Conservation (phyloP, 1,140 invertebrate species). For the Centruroides vittatus region DNA sequence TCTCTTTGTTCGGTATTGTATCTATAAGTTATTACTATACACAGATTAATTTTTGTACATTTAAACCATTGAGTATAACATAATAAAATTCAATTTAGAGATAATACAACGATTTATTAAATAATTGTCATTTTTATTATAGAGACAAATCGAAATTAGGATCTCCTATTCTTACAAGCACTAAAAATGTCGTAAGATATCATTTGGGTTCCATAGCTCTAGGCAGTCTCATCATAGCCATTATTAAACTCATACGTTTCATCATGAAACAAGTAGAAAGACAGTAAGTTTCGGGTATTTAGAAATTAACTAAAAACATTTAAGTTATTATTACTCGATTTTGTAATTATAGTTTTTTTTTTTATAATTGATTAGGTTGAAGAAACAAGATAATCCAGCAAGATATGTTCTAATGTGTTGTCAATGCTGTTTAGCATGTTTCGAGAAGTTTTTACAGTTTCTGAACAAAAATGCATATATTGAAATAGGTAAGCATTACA, state of each 20-base stretch:
- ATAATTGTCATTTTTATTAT: no score
- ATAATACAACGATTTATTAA: no score
- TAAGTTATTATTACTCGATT: not conserved
- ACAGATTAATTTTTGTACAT: no score
- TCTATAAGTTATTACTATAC: no score
- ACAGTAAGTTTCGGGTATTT: not conserved
- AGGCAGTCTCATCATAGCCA: slow-evolving; percentile 54
- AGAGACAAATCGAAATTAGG: slow-evolving; percentile 48
- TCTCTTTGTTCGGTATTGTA: no score
- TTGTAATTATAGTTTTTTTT: not conserved
- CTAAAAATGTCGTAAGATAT: slow-evolving; percentile 43
- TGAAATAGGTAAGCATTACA: slow-evolving; percentile 43
- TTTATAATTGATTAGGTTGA: not conserved
- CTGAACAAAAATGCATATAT: slow-evolving; percentile 63
- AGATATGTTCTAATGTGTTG: slow-evolving; percentile 37
- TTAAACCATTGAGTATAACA: no score
- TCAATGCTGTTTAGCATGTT: slow-evolving; percentile 53
- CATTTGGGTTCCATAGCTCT: slow-evolving; percentile 63
- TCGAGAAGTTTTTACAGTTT: slow-evolving; percentile 56
- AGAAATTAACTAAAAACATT: not conserved
- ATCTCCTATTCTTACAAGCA: slow-evolving; percentile 40
- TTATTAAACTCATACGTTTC: slow-evolving; percentile 48
- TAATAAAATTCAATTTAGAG: no score
- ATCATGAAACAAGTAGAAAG: slow-evolving; percentile 27
- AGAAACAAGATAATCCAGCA: not conserved